phyloP scores from a whole-genome alignment of 2,888 invertebrate genomes.

The Macrophya annulata region DNA sequence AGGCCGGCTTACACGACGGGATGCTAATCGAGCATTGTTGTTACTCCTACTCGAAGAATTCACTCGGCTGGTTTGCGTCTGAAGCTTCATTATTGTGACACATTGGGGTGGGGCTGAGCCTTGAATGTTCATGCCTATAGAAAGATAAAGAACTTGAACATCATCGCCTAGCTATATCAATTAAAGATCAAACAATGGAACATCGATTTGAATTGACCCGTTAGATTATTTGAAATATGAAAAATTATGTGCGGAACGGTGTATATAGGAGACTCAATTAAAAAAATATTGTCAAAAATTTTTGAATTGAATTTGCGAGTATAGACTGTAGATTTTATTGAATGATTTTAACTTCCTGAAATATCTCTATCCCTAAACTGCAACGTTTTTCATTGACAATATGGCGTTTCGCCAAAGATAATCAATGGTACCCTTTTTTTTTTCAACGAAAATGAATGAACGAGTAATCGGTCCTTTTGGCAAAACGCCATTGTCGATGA shows the following conservation, averaged over 20 bases:
- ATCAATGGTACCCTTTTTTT: constrained; percentile 1
- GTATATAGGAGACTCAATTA: not conserved
- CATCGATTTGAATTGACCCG: not conserved
- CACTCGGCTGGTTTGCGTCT: constrained; percentile 18
- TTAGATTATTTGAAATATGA: not conserved
- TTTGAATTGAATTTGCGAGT: not conserved
- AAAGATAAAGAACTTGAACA: not conserved
- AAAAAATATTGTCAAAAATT: not conserved
- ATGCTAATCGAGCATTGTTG: constrained; percentile 57
- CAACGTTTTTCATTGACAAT: constrained; percentile 9
- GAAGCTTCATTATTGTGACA: constrained; percentile 17
- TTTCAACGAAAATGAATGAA: constrained; percentile 6
- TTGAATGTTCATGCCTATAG: not conserved
- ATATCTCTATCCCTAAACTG: not conserved
- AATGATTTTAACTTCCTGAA: constrained; percentile 5
- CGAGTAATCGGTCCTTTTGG: constrained; percentile 2
- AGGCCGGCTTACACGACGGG: constrained; percentile 53
- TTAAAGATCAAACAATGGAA: constrained; percentile 12
- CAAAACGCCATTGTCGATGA: constrained; percentile 16
- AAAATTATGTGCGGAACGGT: not conserved
- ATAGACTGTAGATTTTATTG: not conserved
- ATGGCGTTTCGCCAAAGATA: constrained; percentile 25
- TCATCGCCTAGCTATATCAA: not conserved
- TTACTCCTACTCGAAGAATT: constrained; percentile 54
- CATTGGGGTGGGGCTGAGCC: not conserved